Evolutionary conservation across 1,140 invertebrate species (phyloP).

Genomic region (Tetragnatha versicolor): DNA sequence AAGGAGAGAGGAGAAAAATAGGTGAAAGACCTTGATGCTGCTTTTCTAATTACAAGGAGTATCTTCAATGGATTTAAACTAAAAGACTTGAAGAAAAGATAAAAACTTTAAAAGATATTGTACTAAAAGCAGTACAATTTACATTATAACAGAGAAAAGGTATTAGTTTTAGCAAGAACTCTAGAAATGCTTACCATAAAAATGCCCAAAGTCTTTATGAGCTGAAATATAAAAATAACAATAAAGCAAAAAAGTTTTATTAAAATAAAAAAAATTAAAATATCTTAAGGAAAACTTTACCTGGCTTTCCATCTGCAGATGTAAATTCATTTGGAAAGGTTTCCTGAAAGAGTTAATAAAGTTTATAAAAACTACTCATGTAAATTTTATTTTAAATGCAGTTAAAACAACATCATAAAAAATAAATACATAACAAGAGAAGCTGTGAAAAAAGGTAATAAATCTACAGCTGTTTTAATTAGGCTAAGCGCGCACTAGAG

Average conservation of each 20-base stretch:
- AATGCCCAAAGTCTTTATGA: conserved; percentile 94
- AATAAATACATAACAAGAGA: too few species aligned
- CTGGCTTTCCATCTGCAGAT: conserved; percentile 86
- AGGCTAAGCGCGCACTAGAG: too few species aligned
- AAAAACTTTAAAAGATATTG: background rate
- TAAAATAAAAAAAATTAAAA: background rate
- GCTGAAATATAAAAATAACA: conserved; percentile 65
- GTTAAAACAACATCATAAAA: too few species aligned
- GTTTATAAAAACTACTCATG: too few species aligned
- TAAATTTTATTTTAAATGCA: too few species aligned
- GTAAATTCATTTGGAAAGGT: conserved; percentile 91
- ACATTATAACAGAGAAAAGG: background rate
- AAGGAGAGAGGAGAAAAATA: too few species aligned
- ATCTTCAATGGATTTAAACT: background rate
- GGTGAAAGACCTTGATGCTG: too few species aligned
- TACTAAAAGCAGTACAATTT: conserved; percentile 1
- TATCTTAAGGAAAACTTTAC: conserved; percentile 56
- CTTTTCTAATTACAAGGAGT: too few species aligned
- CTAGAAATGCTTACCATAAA: conserved; percentile 78
- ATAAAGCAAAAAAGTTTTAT: conserved; percentile 14
- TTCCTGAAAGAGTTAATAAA: conserved; percentile 76
- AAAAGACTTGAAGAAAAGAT: background rate
- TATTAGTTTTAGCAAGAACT: background rate
- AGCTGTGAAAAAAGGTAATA: too few species aligned
- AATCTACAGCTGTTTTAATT: too few species aligned